Percentiles rank a stretch among this genome's conserved stretches.
phyloP scores from a whole-genome alignment of 2,797 vertebrate species.

The Parauchenoglanis punctatus region DNA sequence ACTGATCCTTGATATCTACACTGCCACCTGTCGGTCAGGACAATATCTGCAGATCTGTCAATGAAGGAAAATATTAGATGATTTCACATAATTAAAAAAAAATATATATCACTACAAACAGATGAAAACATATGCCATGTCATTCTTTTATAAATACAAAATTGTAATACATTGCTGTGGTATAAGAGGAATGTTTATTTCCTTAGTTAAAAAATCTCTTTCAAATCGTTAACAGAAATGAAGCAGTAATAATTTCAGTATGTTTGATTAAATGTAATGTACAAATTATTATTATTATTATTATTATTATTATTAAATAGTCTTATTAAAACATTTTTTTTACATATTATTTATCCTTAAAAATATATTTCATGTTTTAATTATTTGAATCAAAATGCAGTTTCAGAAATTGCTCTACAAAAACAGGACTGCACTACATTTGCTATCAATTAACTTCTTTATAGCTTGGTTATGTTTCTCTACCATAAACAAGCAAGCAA shows the following conservation, averaged over 20 bases:
- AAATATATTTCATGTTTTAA: no score
- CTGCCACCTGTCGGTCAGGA: slow-evolving; percentile 5
- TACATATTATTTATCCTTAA: no score
- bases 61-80: neutral
- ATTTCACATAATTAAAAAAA: neutral
- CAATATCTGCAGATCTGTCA: neutral
- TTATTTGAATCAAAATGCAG: neutral
- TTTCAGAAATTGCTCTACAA: neutral
- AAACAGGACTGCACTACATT: neutral
- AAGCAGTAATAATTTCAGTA: neutral
- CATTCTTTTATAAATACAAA: neutral
- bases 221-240: neutral
- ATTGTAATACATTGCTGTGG: neutral
- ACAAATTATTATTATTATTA: no score
- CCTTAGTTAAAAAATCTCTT: neutral
- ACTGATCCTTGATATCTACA: neutral
- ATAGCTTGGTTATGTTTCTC: no score
- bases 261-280: neutral
- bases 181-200: neutral
- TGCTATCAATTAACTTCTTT: neutral
- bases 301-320: no score
- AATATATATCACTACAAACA: neutral
- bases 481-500: no score
- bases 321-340: no score
- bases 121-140: neutral